Conservation (phyloP, 2,888 invertebrate genomes). For the Lobophora halterata region DNA sequence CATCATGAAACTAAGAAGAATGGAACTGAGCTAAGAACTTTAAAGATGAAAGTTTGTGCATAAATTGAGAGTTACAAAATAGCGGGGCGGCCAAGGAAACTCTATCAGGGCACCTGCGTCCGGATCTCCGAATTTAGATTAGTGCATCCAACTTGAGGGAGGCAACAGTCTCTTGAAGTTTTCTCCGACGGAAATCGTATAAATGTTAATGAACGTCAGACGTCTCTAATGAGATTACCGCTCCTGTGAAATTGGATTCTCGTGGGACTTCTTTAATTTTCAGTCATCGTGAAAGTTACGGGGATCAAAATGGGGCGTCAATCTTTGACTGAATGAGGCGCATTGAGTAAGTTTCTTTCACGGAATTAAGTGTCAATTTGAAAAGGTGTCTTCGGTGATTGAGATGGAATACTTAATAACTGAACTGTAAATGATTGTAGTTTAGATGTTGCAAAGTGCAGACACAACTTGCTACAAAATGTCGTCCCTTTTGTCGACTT, state of each 20-base stretch:
- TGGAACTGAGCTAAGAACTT: constrained; percentile 31
- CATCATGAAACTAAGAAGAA: constrained; percentile 33
- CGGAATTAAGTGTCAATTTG: constrained; percentile 25
- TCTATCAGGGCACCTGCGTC: constrained; percentile 62
- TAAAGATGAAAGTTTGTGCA: constrained; percentile 49
- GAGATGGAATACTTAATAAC: constrained; percentile 14
- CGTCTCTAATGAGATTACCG: constrained; percentile 76
- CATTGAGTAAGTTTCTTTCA: constrained; percentile 36
- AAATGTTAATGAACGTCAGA: constrained; percentile 78
- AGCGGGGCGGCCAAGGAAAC: constrained; percentile 46
- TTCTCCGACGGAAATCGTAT: constrained; percentile 66
- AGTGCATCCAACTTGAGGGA: constrained; percentile 58
- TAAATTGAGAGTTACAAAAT: constrained; percentile 58
- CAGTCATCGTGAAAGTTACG: constrained; percentile 71
- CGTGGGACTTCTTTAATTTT: constrained; percentile 76
- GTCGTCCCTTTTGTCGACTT: no score
- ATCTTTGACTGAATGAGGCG: constrained; percentile 43
- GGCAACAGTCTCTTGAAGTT: constrained; percentile 56
- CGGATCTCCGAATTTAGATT: constrained; percentile 63
- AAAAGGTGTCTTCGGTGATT: constrained; percentile 11
- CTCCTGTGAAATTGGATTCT: constrained; percentile 74
- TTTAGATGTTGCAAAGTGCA: no score
- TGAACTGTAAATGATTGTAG: constrained; percentile 3
- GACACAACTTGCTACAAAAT: no score
- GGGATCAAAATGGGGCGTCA: constrained; percentile 47